A percentile compares a stretch with the other conserved stretches of the same genome.
Conservation (phyloP, 1,140 invertebrate genomes). For the Telenomus remus region DNA sequence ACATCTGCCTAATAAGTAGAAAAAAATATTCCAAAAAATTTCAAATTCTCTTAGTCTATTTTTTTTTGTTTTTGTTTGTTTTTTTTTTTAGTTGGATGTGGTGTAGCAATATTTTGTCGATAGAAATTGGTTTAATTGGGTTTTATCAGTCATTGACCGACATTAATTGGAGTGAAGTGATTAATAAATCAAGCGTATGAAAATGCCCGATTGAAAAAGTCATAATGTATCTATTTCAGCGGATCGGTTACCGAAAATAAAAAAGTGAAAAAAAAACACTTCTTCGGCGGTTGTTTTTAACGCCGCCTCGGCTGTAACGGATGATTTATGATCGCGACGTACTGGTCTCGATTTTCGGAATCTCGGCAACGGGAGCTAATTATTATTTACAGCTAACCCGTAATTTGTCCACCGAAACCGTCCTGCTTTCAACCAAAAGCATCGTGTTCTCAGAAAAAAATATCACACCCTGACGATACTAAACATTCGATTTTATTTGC, state of each 20-base stretch:
- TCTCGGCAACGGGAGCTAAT: conserved; percentile 69
- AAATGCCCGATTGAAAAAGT: conserved; percentile 50
- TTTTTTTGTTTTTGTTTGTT: too few relatives aligned
- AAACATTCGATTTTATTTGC: conserved; percentile 7
- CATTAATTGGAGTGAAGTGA: neutral
- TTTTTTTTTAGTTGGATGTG: too few relatives aligned
- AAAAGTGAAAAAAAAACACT: conserved; percentile 41
- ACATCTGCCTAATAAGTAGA: too few relatives aligned
- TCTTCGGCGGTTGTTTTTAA: conserved; percentile 62
- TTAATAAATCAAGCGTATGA: conserved; percentile 2
- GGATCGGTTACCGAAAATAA: neutral
- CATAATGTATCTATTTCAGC: conserved; percentile 50
- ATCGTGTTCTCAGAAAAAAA: conserved; percentile 57
- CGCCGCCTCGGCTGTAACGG: conserved; percentile 50
- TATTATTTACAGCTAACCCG: conserved; percentile 73
- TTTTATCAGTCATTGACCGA: conserved; percentile 36
- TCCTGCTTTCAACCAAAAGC: conserved; percentile 66
- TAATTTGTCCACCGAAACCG: conserved; percentile 72
- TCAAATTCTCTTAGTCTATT: too few relatives aligned
- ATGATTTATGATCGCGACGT: conserved; percentile 71
- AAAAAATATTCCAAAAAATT: too few relatives aligned
- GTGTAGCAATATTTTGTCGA: too few relatives aligned
- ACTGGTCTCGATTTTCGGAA: conserved; percentile 67
- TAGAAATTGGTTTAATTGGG: neutral
- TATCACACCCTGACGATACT: conserved; percentile 56